Evolutionary conservation across 2,113 vertebrate species (phyloP).

Genomic region (Chaetorhynchus papuensis): DNA sequence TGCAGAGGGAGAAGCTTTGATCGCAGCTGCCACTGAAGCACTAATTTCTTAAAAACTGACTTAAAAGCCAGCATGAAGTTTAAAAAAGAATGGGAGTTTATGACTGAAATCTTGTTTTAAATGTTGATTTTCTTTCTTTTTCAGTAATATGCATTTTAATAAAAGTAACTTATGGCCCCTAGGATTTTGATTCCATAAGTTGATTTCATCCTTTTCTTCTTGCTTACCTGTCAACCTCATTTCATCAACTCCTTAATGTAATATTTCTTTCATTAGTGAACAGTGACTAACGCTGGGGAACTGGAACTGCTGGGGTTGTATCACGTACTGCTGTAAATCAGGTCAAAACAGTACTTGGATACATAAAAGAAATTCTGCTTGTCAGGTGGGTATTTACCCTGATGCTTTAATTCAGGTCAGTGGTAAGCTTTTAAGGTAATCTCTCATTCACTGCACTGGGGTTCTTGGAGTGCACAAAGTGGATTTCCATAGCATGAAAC

Average conservation of each 20-base stretch:
- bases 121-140: neutral
- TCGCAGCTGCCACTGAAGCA: conserved; percentile 1
- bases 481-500: neutral
- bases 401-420: conserved; percentile 39
- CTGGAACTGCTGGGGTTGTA: neutral
- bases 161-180: neutral
- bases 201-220: conserved; percentile 12
- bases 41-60: neutral
- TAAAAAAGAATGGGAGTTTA: neutral
- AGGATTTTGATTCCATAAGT: neutral
- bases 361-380: neutral
- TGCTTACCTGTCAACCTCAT: conserved; percentile 14
- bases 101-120: neutral
- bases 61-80: neutral
- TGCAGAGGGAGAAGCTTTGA: conserved; percentile 20
- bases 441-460: neutral
- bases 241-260: neutral
- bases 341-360: neutral
- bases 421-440: conserved; percentile 36
- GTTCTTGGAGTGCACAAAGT: conserved; percentile 31
- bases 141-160: neutral
- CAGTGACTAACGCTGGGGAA: neutral
- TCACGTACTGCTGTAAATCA: conserved; percentile 1
- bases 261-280: conserved; percentile 25
- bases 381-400: conserved; percentile 32